phyloP scores from a whole-genome alignment of 2,113 vertebrate species.

The Scortum barcoo region DNA sequence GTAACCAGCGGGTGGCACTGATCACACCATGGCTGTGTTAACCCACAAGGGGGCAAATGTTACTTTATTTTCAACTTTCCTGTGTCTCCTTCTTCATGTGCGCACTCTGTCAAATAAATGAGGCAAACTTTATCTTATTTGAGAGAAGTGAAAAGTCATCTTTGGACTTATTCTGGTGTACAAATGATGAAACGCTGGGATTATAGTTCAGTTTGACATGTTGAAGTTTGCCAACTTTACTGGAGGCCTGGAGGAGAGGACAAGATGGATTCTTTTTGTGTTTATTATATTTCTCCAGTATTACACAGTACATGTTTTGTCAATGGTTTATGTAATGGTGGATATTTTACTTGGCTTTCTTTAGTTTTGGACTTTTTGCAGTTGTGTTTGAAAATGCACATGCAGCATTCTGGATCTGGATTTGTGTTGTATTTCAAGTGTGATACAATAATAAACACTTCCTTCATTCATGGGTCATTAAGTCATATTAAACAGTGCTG shows the following conservation, averaged over 20 bases:
- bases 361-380: background rate
- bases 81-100: background rate
- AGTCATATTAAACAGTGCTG: background rate
- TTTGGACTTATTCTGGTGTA: too few relatives aligned
- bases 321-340: background rate
- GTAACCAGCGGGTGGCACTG: background rate
- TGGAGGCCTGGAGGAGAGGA: background rate
- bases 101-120: background rate
- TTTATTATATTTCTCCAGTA: background rate
- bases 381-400: background rate
- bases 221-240: background rate
- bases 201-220: too few relatives aligned
- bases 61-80: background rate
- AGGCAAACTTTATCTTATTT: background rate
- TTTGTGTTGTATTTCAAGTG: background rate
- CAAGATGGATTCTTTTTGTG: background rate
- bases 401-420: background rate
- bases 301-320: background rate
- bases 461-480: background rate
- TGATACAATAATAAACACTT: background rate
- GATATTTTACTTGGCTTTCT: background rate
- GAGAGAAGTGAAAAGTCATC: background rate
- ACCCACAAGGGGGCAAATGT: slow-evolving; percentile 4
- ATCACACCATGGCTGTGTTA: background rate
- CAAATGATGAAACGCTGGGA: background rate